These are phyloP conservation scores for Gymnothorax javanicus DNA, from an alignment of 2,797 vertebrate species.

Conservation along the genomic window DNA sequence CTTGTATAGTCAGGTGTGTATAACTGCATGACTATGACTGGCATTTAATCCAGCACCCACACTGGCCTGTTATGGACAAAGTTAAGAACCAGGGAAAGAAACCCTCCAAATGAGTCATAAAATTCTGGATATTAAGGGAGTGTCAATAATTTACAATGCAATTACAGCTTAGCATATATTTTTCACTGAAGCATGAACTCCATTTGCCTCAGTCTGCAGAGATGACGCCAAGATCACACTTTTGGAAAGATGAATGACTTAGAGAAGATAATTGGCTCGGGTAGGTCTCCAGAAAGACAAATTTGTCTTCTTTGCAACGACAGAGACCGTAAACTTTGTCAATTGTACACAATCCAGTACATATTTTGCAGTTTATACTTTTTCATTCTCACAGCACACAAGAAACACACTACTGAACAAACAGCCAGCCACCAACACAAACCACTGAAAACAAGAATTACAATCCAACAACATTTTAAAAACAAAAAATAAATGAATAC, in stretches of 20 bases:
- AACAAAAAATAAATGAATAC: too few relatives aligned
- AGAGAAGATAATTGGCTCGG: not conserved
- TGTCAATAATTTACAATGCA: not conserved
- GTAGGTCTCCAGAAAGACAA: not conserved
- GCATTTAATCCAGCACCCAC: too few relatives aligned
- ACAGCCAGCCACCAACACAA: not conserved
- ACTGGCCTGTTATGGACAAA: not conserved
- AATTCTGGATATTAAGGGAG: not conserved
- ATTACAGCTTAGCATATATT: not conserved
- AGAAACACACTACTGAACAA: not conserved
- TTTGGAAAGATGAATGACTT: not conserved
- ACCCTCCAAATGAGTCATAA: not conserved
- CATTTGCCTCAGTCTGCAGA: not conserved
- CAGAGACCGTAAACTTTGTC: not conserved
- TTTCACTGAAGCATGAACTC: not conserved
- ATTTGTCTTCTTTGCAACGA: not conserved
- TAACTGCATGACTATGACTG: not conserved
- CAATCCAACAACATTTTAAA: too few relatives aligned
- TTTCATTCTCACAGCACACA: not conserved
- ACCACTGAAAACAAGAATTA: not conserved
- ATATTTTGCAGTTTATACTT: not conserved
- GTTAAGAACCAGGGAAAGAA: too few relatives aligned
- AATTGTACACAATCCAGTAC: not conserved
- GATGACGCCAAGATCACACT: not conserved
- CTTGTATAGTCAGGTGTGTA: too few relatives aligned